Evolutionary conservation across 2,797 vertebrate genomes (phyloP), one percentile per base, ranked within the genome.

Genomic region (Oreonectes daqikongensis): DNA sequence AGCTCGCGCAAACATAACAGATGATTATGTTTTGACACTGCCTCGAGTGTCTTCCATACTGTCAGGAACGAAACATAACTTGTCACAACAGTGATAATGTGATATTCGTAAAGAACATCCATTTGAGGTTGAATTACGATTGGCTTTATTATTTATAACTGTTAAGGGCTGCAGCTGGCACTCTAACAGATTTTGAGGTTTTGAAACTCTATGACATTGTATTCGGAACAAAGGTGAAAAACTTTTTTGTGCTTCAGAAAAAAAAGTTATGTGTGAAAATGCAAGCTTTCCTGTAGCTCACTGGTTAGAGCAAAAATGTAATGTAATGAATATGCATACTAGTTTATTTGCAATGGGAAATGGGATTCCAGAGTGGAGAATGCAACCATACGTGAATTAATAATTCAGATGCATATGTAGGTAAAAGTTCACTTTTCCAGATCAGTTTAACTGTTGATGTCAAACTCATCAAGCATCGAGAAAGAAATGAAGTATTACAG

Each of bases 271-370:
- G n/a, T n/a, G n/a, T n/a, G n/a, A n/a, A n/a, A n/a, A n/a, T n/a
- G n/a, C n/a, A n/a, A n/a, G n/a, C n/a, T n/a, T n/a, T n/a, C n/a
- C n/a, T n/a, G n/a, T n/a, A n/a, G n/a, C n/a, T n/a, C n/a, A n/a
- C n/a, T n/a, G n/a, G n/a, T n/a, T n/a, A n/a, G n/a, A n/a, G n/a
- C n/a, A n/a, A n/a, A n/a, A n/a, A n/a, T n/a, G n/a, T n/a, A n/a
- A n/a, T n/a, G n/a, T n/a, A n/a, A n/a, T n/a, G n/a, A 63, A 63
- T 72, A 12, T 52, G 22, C 9, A 52, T 50, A 28, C 61, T 63
- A 24, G 35, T 50, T 35, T 35, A 9, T 35, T 35, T 10, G 38
- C 26, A 28, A 59, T 26, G 26, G 26, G 14, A 12, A 30, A 59
- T 28, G 17, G 17, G 26, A 15, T 30, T 14, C 5, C 10, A 17